Evolutionary conservation across 2,888 invertebrate genomes (phyloP).

Genomic region (Dysmachus trigonus): DNA sequence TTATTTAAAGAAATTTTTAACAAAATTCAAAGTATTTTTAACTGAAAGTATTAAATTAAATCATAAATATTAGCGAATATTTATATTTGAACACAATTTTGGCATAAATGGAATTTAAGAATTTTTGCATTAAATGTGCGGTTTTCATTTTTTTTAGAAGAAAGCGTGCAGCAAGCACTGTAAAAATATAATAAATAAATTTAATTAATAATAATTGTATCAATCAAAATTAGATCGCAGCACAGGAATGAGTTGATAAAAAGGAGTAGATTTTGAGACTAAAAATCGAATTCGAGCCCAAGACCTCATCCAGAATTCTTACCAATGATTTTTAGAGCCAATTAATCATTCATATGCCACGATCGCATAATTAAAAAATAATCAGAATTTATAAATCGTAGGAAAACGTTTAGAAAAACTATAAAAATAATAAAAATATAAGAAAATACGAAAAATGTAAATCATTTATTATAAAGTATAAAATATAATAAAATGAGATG

Average conservation of each 20-base stretch:
- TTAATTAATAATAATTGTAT: not conserved
- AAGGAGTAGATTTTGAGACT: too few relatives aligned
- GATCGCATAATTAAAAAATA: too few relatives aligned
- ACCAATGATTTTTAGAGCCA: not conserved
- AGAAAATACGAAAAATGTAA: not conserved
- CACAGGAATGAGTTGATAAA: not conserved
- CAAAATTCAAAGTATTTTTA: too few relatives aligned
- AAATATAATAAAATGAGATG: constrained; percentile 36
- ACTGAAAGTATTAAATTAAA: not conserved
- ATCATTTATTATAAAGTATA: constrained; percentile 29
- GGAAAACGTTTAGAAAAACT: not conserved
- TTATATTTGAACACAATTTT: not conserved
- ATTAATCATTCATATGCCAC: too few relatives aligned
- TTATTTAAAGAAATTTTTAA: too few relatives aligned
- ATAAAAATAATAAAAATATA: not conserved
- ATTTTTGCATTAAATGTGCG: not conserved
- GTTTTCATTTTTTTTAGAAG: not conserved
- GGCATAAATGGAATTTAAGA: not conserved
- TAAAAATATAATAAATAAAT: not conserved
- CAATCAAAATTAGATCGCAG: not conserved
- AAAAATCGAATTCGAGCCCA: too few relatives aligned
- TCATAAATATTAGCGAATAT: not conserved
- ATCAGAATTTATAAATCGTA: not conserved
- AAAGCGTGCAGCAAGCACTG: not conserved
- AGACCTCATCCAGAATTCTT: too few relatives aligned